Conservation (phyloP, 2,888 invertebrate species). For the Tanytarsus gracilentus region DNA sequence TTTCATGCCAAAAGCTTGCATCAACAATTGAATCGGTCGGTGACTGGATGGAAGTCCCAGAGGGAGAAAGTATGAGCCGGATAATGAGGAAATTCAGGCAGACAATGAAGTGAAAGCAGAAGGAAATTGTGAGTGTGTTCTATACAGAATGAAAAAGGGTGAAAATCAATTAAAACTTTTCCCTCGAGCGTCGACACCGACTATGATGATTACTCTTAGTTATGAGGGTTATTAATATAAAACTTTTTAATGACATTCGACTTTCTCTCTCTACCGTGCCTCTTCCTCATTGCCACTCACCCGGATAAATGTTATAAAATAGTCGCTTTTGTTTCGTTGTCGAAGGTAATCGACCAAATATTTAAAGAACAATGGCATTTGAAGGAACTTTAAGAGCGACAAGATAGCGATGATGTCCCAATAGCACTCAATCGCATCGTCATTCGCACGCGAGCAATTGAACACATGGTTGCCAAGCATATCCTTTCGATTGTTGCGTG, state of each 20-base stretch:
- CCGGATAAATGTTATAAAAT: neutral
- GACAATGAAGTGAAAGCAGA: neutral
- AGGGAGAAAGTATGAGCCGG: too few species aligned
- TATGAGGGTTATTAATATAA: too few species aligned
- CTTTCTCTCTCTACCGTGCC: neutral
- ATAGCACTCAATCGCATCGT: neutral
- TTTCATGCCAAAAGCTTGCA: neutral
- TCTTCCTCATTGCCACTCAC: neutral
- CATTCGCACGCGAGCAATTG: neutral
- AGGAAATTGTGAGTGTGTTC: neutral
- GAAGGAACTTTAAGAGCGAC: neutral
- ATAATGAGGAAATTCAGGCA: constrained; percentile 1
- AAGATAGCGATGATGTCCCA: constrained; percentile 4
- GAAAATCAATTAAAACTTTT: neutral
- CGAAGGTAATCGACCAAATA: neutral
- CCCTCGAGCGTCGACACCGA: too few species aligned
- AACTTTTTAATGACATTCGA: too few species aligned
- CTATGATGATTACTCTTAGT: too few species aligned
- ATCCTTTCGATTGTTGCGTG: neutral
- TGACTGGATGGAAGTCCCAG: neutral
- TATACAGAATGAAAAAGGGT: neutral
- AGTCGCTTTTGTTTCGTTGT: neutral
- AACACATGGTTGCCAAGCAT: neutral
- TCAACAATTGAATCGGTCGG: neutral
- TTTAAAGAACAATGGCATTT: constrained; percentile 7